These are phyloP conservation scores for Sycophila sp. DNA, from an alignment of 1,140 invertebrate species.

Conservation along the genomic window DNA sequence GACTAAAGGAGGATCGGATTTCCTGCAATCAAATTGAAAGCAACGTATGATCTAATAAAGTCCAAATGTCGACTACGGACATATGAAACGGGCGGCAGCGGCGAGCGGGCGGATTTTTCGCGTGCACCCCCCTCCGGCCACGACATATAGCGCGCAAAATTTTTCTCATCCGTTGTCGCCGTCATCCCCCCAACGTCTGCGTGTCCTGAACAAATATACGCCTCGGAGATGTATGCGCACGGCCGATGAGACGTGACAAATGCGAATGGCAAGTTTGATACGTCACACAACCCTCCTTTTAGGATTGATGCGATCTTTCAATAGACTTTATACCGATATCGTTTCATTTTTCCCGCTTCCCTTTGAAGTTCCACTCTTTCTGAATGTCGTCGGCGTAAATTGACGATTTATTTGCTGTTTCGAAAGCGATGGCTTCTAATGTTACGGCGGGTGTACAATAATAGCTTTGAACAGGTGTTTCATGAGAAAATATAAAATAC, in stretches of 20 bases:
- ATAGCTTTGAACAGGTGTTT: too few relatives aligned
- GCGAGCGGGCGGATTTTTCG: background rate
- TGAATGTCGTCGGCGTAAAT: background rate
- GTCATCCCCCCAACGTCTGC: conserved; percentile 36
- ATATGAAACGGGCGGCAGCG: conserved; percentile 38
- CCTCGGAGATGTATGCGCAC: conserved; percentile 4
- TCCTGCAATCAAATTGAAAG: conserved; percentile 56
- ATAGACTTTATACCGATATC: conserved; percentile 16
- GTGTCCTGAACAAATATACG: conserved; percentile 40
- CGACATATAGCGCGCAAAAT: too few relatives aligned
- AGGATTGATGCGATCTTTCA: background rate
- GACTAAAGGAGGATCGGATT: conserved; percentile 46
- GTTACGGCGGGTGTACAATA: too few relatives aligned
- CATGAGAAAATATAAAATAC: too few relatives aligned
- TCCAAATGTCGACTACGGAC: conserved; percentile 40
- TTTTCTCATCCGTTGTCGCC: conserved; percentile 25
- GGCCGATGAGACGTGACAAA: conserved; percentile 22
- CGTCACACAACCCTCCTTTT: too few relatives aligned
- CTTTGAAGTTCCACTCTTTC: background rate
- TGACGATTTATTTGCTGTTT: background rate
- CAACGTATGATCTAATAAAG: conserved; percentile 57
- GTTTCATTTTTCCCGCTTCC: conserved; percentile 13
- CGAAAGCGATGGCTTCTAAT: too few relatives aligned
- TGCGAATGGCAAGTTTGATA: conserved; percentile 9
- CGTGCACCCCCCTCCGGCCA: too few relatives aligned